Base-by-base conservation (phyloP, 2,797 vertebrate species). In the Falco biarmicus region DNA sequence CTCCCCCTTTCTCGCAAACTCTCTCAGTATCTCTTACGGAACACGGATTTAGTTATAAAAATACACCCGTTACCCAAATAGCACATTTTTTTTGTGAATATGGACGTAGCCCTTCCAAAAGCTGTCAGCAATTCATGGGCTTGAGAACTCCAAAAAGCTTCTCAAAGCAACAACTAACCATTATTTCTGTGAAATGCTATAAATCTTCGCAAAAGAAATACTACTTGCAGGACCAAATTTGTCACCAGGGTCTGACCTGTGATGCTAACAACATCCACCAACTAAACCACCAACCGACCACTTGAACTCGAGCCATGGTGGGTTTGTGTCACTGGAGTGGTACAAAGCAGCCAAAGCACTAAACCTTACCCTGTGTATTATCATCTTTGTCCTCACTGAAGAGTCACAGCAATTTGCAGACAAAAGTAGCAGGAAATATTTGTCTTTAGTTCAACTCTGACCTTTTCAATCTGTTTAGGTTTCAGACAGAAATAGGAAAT, bases 401-500 rank as follows among this genome's bases (percentile, higher is more conserved):
- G 25, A 96, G 82, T 56, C 56, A 94, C 63, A 87, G 53, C 56
- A 78, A 80, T 54, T 10, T 81, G 53, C 65, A 53, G 39, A 54
- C 84, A 87, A 76, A 96, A 89, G 45, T 45, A 84, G 81, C 78
- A 95, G 89, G 94, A 97, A 97, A 96, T 92, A 96, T 54, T 85
- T 95, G 86, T 95, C 96, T 94, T 89, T 59, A 56, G 71, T 50
- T 96, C 89, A 96, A 91, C 92, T 96, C 84, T 93, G 94, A 95
- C 95, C 94, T 96, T 95, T 93, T 54, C 89, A 81, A 89, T 89
- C 88, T 93, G 93, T 95, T 96, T 93, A 95, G 84, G 81, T 95
- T 96, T 95, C 86, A 96, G 93, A 97, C 94, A 97, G 97, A 98
- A 97, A 97, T 96, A 96, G 96, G 97, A 97, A 98, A 96, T 96